Base-by-base conservation (phyloP, 2,888 invertebrate genomes). In the Deroplatys truncata region DNA sequence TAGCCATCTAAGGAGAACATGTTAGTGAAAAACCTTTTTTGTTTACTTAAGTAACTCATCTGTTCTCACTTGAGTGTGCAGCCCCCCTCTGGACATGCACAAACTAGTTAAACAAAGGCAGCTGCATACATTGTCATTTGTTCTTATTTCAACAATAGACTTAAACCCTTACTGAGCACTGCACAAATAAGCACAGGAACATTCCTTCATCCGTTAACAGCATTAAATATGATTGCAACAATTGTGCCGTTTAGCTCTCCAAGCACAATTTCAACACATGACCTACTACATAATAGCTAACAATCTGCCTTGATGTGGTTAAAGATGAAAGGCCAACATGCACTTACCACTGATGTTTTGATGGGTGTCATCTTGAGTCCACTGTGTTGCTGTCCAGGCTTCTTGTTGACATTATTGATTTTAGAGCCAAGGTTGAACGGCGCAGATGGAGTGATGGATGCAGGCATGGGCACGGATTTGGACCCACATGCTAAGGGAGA, bases 401-500 rank as follows among this genome's bases (percentile, higher is more conserved):
- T 87, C n/a, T 15, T 83, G 83, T 35, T 87, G 56, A 20, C 9
- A 7, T 72, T 72, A 72, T 72, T 72, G 56, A 72, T 72, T 43
- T 72, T 87, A 83, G 87, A 86, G 72, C 82, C 86, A 86, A 82
- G 72, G 56, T 72, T 72, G 56, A 72, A 72, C 56, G 56, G 25
- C 56, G 20, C 56, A 72, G 56, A 72, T 72, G 56, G 20, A 86
- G 49, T n/a, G 43, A 83, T 35, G 31, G 87, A 87, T 87, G 87
- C n/a, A 87, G 72, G 49, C 28, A 84, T 85, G 84, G 86, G 85
- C 84, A 72, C 89, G 86, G 89, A 84, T 84, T 90, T 90, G 82
- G 89, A 87, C 88, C 90, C 89, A 88, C 86, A 88, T 90, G 82
- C 89, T 90, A 90, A 83, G 89, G 89, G 89, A 84, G 89, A 89